Percentiles rank a stretch among this genome's conserved stretches.
Evolutionary conservation across 2,797 vertebrate genomes (phyloP).

Genomic region (Oreonectes daqikongensis): DNA sequence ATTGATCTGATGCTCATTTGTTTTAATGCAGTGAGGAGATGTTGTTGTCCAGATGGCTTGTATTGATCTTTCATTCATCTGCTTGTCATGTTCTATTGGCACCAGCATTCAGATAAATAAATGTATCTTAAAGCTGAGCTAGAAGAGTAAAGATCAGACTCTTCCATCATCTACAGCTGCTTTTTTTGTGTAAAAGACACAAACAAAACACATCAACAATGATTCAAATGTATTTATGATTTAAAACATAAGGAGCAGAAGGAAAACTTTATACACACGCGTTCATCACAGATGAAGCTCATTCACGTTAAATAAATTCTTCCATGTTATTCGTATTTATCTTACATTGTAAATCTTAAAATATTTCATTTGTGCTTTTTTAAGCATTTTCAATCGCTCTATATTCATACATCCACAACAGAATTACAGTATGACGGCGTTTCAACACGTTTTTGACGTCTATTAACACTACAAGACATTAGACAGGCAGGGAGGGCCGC

Average conservation of each 20-base stretch:
- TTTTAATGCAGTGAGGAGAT: slow-evolving; percentile 1
- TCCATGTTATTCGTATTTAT: neutral
- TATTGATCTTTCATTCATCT: slow-evolving; percentile 18
- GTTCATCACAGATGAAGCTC: neutral
- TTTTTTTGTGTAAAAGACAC: neutral
- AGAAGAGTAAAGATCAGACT: neutral
- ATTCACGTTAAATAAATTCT: neutral
- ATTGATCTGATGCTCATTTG: neutral
- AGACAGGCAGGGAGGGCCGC: neutral
- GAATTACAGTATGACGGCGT: slow-evolving; percentile 17
- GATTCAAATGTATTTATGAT: neutral
- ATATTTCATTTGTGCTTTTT: slow-evolving; percentile 63
- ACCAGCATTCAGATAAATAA: no score
- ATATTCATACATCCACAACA: slow-evolving; percentile 24
- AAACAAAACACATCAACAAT: no score
- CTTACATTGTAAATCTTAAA: neutral
- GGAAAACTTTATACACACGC: neutral
- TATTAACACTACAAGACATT: neutral
- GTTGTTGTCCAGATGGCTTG: neutral
- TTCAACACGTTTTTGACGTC: neutral
- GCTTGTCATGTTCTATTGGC: neutral
- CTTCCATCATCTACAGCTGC: neutral
- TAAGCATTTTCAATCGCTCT: slow-evolving; percentile 44
- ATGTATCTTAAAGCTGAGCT: no score
- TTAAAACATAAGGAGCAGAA: neutral